Evolutionary conservation across 2,797 vertebrate species (phyloP).

Genomic region (Sciurus vulgaris): DNA sequence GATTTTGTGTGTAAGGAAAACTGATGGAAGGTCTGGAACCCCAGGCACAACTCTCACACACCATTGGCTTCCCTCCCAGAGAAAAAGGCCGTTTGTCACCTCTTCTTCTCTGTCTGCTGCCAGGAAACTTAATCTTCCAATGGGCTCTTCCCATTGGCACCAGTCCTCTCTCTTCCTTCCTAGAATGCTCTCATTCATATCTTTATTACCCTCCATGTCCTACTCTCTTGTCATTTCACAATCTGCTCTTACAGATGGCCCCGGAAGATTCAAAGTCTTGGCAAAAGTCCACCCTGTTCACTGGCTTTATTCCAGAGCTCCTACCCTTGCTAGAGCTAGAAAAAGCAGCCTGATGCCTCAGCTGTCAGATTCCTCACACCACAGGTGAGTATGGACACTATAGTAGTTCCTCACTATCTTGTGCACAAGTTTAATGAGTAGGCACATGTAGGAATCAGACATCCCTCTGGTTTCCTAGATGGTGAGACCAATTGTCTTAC

Average conservation of each 20-base stretch:
- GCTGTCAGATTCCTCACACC: neutral
- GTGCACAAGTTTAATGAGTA: neutral
- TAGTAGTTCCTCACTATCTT: accelerated
- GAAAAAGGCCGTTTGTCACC: constrained; percentile 61
- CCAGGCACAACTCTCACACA: neutral
- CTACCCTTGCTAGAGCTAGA: neutral
- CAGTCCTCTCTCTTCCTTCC: neutral
- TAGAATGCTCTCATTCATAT: neutral
- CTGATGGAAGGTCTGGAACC: constrained; percentile 60
- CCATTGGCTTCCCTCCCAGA: constrained; percentile 68
- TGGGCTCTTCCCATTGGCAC: constrained; percentile 11
- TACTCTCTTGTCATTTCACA: constrained; percentile 6
- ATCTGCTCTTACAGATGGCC: constrained; percentile 15
- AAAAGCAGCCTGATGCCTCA: neutral
- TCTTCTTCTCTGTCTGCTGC: constrained; percentile 46
- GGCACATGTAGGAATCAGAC: no score
- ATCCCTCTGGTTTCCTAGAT: no score
- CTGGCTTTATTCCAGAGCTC: constrained; percentile 17
- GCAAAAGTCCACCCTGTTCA: neutral
- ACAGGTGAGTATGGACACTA: no score
- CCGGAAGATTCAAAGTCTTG: constrained; percentile 48
- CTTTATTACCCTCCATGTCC: constrained; percentile 6
- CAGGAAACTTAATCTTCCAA: constrained; percentile 54
- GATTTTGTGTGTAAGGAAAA: constrained; percentile 4
- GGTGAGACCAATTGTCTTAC: neutral